Evolutionary conservation across 2,113 vertebrate genomes (phyloP).

Genomic region (Nesoenas mayeri): DNA sequence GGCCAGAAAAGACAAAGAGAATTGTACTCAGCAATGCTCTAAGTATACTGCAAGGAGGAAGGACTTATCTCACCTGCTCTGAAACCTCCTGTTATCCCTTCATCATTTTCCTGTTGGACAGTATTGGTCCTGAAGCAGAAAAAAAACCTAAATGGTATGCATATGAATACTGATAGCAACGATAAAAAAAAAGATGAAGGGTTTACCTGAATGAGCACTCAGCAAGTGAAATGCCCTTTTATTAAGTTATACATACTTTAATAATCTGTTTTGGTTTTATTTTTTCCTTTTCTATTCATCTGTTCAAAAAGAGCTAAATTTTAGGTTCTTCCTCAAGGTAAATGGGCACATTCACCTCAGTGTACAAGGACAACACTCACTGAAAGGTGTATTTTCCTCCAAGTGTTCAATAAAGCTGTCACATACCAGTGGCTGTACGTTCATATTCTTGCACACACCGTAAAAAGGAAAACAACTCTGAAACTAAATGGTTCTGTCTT

Average conservation of each 20-base stretch:
- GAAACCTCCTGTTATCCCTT: too few species aligned
- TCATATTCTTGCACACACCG: background rate
- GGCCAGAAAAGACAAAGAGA: background rate
- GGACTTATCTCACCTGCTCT: background rate
- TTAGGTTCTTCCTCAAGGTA: background rate
- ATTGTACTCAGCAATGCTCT: fast-evolving
- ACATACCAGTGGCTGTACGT: background rate
- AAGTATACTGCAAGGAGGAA: background rate
- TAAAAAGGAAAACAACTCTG: background rate
- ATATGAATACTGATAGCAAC: background rate
- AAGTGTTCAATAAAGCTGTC: background rate
- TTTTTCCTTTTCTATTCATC: background rate
- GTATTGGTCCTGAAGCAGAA: background rate
- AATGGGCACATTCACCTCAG: background rate
- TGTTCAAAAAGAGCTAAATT: background rate
- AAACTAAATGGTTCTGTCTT: background rate
- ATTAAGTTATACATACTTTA: background rate
- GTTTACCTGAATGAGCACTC: background rate
- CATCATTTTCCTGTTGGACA: background rate
- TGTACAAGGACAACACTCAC: background rate
- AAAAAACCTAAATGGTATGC: background rate
- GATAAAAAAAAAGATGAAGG: background rate
- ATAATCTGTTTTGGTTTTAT: background rate
- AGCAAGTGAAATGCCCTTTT: background rate
- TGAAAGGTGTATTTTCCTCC: background rate